Base-by-base conservation (phyloP, 2,113 vertebrate genomes). In the Heteronetta atricapilla region DNA sequence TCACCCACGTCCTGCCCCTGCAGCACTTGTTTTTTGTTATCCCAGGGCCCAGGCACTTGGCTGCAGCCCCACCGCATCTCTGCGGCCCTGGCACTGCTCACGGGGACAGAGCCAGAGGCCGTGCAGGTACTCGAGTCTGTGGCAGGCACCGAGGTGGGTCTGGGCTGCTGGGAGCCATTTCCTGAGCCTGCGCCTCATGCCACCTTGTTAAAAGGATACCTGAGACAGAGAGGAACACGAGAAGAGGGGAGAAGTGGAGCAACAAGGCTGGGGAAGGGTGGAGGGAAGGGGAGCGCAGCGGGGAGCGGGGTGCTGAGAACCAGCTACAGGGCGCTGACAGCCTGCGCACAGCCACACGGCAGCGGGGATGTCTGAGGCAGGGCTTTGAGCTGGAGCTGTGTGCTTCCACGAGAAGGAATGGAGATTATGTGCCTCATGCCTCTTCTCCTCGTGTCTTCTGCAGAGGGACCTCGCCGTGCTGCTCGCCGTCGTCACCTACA, bases 101-200 rank as follows among this genome's bases (percentile, higher is more conserved):
- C 0, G 13, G 75, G 2, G 15, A n/a, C 53, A 1, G 13, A 44
- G 73, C 50, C 67, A 36, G 46, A 67, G 55, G 16, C 74, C 2
- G 2, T 4, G 11, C 0, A 0, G 36, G 42, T 50, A 58, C 21
- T 20, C 0, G 2, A 70, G 79, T 80, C 67, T 0, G 0, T 7
- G 48, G 42, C 53, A 73, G 67, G 66, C 67, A 48, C 1, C 2
- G 0, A 33, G 52, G 29, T 26, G 46, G 79, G 48, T 0, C 0
- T 0, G 0, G 60, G 44, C 8, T 64, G 16, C 55, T 36, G 58
- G 4, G n/a, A 58, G 56, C 40, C 34, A 21, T 5, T 13, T 50
- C 62, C 34, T 18, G 0, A 36, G 10, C 40, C 83, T 63, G 44
- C 1, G 0, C 48, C 28, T 52, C 22, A n/a, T 38, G 40, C 4